Percentiles rank a stretch among this genome's conserved stretches.
Conservation (phyloP, 2,888 invertebrate species). For the Diachrysia chrysitis region DNA sequence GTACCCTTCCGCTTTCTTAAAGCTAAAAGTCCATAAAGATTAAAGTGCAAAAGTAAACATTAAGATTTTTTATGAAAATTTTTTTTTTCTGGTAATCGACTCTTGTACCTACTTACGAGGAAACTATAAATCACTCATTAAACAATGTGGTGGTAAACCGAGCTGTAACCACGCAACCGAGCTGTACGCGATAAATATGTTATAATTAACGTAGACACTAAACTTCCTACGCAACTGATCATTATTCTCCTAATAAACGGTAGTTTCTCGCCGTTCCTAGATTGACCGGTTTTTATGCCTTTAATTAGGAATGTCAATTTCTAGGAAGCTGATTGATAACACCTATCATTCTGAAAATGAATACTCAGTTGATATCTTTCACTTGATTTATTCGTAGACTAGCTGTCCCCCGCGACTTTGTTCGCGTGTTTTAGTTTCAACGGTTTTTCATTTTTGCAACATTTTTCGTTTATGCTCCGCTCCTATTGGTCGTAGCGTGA, state of each 20-base stretch:
- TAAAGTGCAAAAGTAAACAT: too few species aligned
- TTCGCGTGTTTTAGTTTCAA: too few species aligned
- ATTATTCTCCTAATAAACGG: conserved; percentile 2
- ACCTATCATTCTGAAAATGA: not conserved
- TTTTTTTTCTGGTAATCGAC: not conserved
- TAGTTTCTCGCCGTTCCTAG: not conserved
- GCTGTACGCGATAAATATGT: conserved; percentile 18
- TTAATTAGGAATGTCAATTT: conserved; percentile 1
- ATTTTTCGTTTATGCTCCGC: too few species aligned
- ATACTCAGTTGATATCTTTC: not conserved
- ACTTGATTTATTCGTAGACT: not conserved
- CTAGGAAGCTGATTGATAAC: not conserved
- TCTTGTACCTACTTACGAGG: conserved; percentile 20
- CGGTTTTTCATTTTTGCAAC: too few species aligned
- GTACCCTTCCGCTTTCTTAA: too few species aligned
- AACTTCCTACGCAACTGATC: conserved; percentile 19
- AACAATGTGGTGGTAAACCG: conserved; percentile 14
- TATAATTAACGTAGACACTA: conserved; percentile 24
- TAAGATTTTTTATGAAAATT: too few species aligned
- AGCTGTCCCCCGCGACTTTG: too few species aligned
- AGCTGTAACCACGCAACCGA: not conserved
- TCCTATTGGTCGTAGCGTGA: too few species aligned
- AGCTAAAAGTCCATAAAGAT: too few species aligned
- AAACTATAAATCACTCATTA: conserved; percentile 33
- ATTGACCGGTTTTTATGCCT: not conserved